Base-by-base conservation (phyloP, 2,888 invertebrate species). In the Erebia aethiops region DNA sequence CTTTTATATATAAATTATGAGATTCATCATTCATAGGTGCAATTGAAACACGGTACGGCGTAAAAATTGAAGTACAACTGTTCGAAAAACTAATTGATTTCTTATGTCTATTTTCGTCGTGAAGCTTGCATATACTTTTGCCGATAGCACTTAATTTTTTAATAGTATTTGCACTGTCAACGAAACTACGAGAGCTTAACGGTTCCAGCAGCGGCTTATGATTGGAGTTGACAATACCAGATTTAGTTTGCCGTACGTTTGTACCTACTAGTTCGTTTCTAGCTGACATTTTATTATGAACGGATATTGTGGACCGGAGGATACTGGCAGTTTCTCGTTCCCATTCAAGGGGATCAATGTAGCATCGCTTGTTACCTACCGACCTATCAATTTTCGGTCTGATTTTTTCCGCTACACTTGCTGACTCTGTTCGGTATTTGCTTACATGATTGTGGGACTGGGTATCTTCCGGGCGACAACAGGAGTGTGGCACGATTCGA, bases 251-350 rank as follows among this genome's bases (percentile, higher is more conserved):
- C 74, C 90, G 84, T 62, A 86, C 61, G 62, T 69, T 67, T 11
- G 87, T 81, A 35, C 81, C 74, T 67, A 80, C 71, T 14, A 82
- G 77, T 70, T 91, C 91, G n/a, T 82, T 76, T 77, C 85, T 87
- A 76, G 80, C 76, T 57, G 74, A 57, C 60, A 85, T 77, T 86
- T 91, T 92, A 74, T 91, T 91, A 73, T 92, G 91, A 67, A 93
- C 90, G 8, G 92, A 92, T 79, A 93, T 88, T 4, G 92, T 92
- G 3, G 92, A 85, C 52, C 92, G 87, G 26, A 91, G 85, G 70
- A 95, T 94, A 84, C 94, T 94, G 76, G 94, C 93, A 54, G 94
- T 94, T 79, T 94, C 94, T 67, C 92, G 89, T 82, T 94, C 94
- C 94, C 94, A 95, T 74, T 90, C 88, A 56, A 84, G 77, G 26